Evolutionary conservation across 2,113 vertebrate genomes (phyloP).

Genomic region (Bos taurus): ARS-UCD2.0 NC_037338.1:68172001-68172500

Average conservation of each 20-base stretch:
- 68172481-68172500: not conserved
- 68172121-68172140: not conserved
- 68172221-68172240: not conserved
- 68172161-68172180: slow-evolving; percentile 20
- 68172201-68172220: not conserved
- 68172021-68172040: not conserved
- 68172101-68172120: not conserved
- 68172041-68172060: slow-evolving; percentile 8
- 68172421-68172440: not conserved
- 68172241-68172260: not conserved
- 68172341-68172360: not conserved
- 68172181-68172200: not conserved
- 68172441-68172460: not conserved
- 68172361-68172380: not conserved
- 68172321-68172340: not conserved
- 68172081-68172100: not conserved
- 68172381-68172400: not conserved
- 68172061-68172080: not conserved
- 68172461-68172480: slow-evolving; percentile 19
- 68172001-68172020: not conserved
- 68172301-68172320: not conserved
- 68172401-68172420: not conserved
- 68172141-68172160: not conserved
- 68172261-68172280: not conserved
- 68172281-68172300: not conserved